Evolutionary conservation across 2,797 vertebrate species (phyloP), one percentile per base, ranked within the genome.

Genomic region (Borostomias antarcticus): DNA sequence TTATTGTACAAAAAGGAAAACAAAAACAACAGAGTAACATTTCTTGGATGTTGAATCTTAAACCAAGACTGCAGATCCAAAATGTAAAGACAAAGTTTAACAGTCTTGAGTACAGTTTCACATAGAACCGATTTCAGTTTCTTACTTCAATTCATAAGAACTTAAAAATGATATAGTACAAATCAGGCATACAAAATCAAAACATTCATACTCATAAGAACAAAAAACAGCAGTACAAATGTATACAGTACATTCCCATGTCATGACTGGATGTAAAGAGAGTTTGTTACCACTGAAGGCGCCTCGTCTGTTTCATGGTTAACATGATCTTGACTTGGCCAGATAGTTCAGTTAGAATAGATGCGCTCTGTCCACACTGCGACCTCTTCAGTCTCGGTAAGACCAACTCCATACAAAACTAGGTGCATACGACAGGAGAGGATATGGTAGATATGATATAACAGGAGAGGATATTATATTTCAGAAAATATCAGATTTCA

Each of bases 141-240:
- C 40, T n/a, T 19, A 9, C 29, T 29, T 47, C 26, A 21, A n/a
- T 17, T 30, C 40, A 28, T 28, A 45, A 45, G 28, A 94, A n/a
- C n/a, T n/a, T 90, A 4, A 87, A 90, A 78, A 72, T 89, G 69
- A 83, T 45, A 45, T 45, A 92, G 72, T 92, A 93, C 78, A 56
- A 56, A 56, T 6, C 53, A 56, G 53, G 9, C 7, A 56, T n/a
- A 56, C n/a, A 21, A 56, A 45, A 56, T 56, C 2, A 33, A 56
- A 33, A 56, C 53, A 19, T 21, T 10, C 1, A n/a, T 8, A 33
- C 32, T 21, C n/a, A 32, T n/a, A n/a, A 33, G 28, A 32, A 58
- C 15, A 17, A 45, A 17, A 58, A 1, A 26, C 11, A 56, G 29
- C n/a, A n/a, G 30, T 56, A 56, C 17, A 33, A 8, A 33, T 56